Base-by-base conservation (phyloP, 2,113 vertebrate genomes). In the Jacana jacana region DNA sequence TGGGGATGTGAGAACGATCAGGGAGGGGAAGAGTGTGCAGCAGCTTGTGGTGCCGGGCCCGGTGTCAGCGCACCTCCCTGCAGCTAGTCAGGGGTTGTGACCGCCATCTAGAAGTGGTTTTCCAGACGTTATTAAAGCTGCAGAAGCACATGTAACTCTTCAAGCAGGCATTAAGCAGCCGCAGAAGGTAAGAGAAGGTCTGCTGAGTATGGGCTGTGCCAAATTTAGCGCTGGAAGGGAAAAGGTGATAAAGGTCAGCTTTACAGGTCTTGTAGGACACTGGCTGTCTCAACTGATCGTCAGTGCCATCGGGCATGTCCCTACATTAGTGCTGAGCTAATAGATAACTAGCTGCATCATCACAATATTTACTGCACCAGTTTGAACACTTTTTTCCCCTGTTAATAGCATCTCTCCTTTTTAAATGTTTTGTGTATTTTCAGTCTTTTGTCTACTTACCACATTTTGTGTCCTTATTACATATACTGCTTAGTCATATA, bases 1-100 rank as follows among this genome's bases (percentile, higher is more conserved):
- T 95, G 93, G 95, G 88, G 82, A 96, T 92, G 92, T 97, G 96
- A 94, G 95, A 96, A 93, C 9, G n/a, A 86, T 81, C 91, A 86
- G 88, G 86, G 93, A 94, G 92, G 86, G 48, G 72, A 94, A 92
- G 60, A 94, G 82, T 17, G 2, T 48, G 76, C 86, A 83, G 95
- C 93, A 97, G 95, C 92, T 95, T 91, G 86, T 80, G 83, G 86
- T 86, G 72, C 83, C 0, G 33, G 91, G 91, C 64, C 72, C 5
- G 6, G 95, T 93, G 95, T 79, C 93, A 91, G 81, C 4, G 3
- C 86, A 79, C 86, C 81, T 91, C 93, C 83, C 93, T 13, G 24
- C 91, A 96, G 93, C 84, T 61, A 69, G 48, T 33, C 89, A 85
- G 95, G 77, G 95, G 89, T 87, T 91, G 89, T 52, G 93, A 92